Base-by-base conservation (phyloP, 2,797 vertebrate genomes). In the Yasuhikotakia modesta region DNA sequence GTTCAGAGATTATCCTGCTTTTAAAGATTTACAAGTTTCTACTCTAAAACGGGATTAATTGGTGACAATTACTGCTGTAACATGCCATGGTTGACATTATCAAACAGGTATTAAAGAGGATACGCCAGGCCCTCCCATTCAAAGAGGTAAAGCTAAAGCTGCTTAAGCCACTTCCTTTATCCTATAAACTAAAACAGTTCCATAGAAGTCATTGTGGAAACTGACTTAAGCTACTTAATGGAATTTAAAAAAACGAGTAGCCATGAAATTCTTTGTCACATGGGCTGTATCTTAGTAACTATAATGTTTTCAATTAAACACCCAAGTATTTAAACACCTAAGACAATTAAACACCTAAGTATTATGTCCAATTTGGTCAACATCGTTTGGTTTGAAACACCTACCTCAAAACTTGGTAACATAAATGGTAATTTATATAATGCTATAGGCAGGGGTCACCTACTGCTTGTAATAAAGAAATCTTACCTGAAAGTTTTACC, bases 21-120 rank as follows among this genome's bases (percentile, higher is more conserved):
- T 81, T 80, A 82, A 70, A 82, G 78, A 81, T 78, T 86, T 82
- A 79, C 58, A 52, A 68, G 79, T 81, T 83, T 81, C 79, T 61
- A 74, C 81, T 83, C 82, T 69, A 76, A 84, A 81, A 79, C 61
- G 83, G 81, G 81, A 86, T 86, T 86, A 83, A 84, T 86, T 81
- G 73, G 81, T 78, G 78, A 79, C 76, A 79, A 82, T 87, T 87
- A 82, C 77, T 76, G 81, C 77, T 83, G 84, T 80, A 80, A 82
- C 73, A 81, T 82, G 78, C 79, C 78, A 81, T 60, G 46, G 72
- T 46, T 85, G 80, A 78, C 73, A 78, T 83, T 85, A 79, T 82
- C 80, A 76, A 75, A 71, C 45, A 78, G 81, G 73, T 57, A 71
- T 83, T 85, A 77, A 86, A 82, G 68, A 77, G 83, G 68, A 69